Base-by-base conservation (phyloP, 2,888 invertebrate genomes). In the Choristoneura rosaceana region DNA sequence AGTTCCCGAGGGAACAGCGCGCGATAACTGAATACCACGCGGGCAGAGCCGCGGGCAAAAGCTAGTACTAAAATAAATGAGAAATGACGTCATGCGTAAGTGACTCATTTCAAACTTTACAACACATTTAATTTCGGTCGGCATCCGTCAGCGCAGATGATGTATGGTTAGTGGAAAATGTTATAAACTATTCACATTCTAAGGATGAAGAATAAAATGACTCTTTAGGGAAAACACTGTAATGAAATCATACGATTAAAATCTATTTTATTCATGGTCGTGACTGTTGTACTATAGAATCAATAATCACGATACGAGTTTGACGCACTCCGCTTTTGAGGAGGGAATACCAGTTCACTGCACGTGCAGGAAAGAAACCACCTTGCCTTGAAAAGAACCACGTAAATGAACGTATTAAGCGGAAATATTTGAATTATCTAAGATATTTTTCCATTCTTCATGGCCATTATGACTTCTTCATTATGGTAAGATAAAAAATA, bases 281-380 rank as follows among this genome's bases (percentile, higher is more conserved):
- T 55, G 55, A 55, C 25, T 14, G 9, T 14, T 12, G 14, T 59
- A 34, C 34, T n/a, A 33, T 34, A 14, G 14, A n/a, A 34, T 33
- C 14, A 10, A 58, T 25, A 34, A 59, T 59, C 34, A n/a, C 34
- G 59, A 59, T 12, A 12, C 1, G 25, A 58, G 33, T 14, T 33
- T 34, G 34, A 59, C 59, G 59, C 59, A 59, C 14, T n/a, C n/a
- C 8, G n/a, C 59, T 34, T 59, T 59, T 59, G 34, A 59, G 34
- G 34, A n/a, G 34, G 59, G 33, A 59, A 59, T 34, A 59, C 59
- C 59, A 4, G 25, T 55, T 55, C 25, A n/a, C 25, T 55, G 25
- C 9, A 7, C 15, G 9, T 12, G 33, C 38, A 45, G 50, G 55
- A 12, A 25, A 25, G 25, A 25, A 25, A 25, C 25, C 2, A 25